These are phyloP conservation scores for Tachysurus vachellii DNA, from an alignment of 2,113 vertebrate species.

Conservation along the genomic window DNA sequence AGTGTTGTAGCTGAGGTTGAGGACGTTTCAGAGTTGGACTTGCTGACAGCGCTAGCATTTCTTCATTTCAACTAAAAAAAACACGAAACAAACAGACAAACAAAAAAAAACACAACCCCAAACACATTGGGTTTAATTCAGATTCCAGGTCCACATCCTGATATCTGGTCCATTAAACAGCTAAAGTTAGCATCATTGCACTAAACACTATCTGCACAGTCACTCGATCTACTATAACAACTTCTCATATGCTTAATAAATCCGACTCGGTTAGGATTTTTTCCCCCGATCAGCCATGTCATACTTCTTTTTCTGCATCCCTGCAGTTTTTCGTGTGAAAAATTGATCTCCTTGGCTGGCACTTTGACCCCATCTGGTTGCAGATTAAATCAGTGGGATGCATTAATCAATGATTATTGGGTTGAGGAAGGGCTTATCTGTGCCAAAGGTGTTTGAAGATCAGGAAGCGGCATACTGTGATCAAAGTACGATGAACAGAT, in stretches of 20 bases:
- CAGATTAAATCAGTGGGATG: conserved; percentile 46
- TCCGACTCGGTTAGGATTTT: too few species aligned
- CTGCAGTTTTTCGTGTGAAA: conserved; percentile 21
- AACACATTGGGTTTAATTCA: neutral
- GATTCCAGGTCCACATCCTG: neutral
- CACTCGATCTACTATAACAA: neutral
- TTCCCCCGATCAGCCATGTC: neutral
- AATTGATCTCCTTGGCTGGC: conserved; percentile 35
- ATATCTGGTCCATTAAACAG: neutral
- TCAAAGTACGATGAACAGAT: conserved; percentile 38
- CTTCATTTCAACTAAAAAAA: neutral
- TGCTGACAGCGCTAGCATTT: neutral
- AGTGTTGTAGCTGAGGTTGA: neutral
- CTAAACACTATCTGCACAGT: neutral
- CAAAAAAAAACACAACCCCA: neutral
- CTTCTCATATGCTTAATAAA: too few species aligned
- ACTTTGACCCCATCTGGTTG: conserved; percentile 38
- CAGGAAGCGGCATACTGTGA: conserved; percentile 33
- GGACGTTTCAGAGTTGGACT: neutral
- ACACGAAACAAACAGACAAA: neutral
- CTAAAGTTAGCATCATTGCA: neutral
- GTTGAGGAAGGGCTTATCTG: conserved; percentile 32
- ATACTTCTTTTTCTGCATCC: neutral
- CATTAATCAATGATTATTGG: conserved; percentile 51
- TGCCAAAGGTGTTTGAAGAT: conserved; percentile 15